Percentiles rank a stretch among this genome's conserved stretches.
phyloP scores from a whole-genome alignment of 2,888 invertebrate species.

The Thyatira batis region DNA sequence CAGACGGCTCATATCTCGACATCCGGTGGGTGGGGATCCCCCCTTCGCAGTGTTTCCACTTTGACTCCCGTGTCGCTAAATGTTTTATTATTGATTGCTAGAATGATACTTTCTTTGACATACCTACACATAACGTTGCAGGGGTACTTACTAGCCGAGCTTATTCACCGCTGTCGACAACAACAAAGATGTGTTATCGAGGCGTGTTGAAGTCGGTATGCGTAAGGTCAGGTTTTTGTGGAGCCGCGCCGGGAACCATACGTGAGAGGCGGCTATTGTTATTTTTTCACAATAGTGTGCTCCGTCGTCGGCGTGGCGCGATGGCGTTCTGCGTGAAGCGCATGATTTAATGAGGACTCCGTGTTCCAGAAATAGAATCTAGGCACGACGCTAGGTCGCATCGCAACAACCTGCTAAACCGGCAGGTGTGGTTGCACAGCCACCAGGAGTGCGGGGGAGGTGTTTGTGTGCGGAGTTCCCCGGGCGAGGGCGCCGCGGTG shows the following conservation, averaged over 20 bases:
- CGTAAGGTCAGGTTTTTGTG: conserved; percentile 20
- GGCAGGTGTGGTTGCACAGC: conserved; percentile 69
- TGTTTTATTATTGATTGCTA: conserved; percentile 50
- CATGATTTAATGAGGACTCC: conserved; percentile 44
- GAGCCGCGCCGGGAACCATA: conserved; percentile 6
- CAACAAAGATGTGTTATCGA: conserved; percentile 17
- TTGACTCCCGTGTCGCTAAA: conserved; percentile 42
- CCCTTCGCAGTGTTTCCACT: conserved; percentile 48
- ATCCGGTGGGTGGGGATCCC: conserved; percentile 61
- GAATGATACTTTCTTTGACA: conserved; percentile 16
- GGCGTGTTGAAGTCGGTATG: conserved; percentile 17
- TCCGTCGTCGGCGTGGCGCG: conserved; percentile 7
- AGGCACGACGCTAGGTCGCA: conserved; percentile 64
- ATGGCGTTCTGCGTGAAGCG: conserved; percentile 16
- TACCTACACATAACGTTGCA: background rate
- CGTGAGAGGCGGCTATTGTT: conserved; percentile 18
- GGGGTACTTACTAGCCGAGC: conserved; percentile 11
- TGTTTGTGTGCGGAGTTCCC: conserved; percentile 50
- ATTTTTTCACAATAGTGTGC: conserved; percentile 17
- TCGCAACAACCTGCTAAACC: conserved; percentile 74
- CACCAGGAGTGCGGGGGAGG: conserved; percentile 49
- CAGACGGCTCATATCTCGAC: conserved; percentile 56
- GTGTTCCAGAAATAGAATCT: conserved; percentile 70
- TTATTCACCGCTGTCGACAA: conserved; percentile 18
- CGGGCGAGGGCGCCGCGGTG: conserved; percentile 33